These are phyloP conservation scores for Gallinago nigripennis DNA, from an alignment of 2,797 vertebrate species.

Conservation along the genomic window DNA sequence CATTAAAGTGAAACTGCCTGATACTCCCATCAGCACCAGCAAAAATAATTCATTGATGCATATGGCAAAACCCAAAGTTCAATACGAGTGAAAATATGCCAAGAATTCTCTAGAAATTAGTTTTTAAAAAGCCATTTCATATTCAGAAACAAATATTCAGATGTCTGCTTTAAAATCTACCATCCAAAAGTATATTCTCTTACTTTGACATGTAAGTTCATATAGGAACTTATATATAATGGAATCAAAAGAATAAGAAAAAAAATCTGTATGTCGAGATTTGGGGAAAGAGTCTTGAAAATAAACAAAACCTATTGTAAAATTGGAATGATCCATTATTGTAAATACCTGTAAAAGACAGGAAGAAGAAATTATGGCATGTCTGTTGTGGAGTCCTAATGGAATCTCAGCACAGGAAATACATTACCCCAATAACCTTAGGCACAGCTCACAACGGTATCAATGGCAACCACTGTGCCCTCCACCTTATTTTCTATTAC, in stretches of 20 bases:
- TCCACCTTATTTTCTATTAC: conserved; percentile 43
- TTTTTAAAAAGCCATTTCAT: background rate
- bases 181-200: background rate
- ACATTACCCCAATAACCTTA: conserved; percentile 39
- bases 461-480: conserved; percentile 30
- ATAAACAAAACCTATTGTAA: background rate
- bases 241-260: background rate
- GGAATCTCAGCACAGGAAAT: background rate
- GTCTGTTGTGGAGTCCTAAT: conserved; percentile 32
- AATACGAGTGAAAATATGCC: background rate
- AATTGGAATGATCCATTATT: background rate
- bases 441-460: background rate
- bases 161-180: background rate
- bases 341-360: conserved; percentile 11
- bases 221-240: background rate
- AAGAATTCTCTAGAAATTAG: background rate
- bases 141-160: background rate
- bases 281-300: background rate
- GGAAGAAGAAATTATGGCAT: background rate
- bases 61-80: background rate
- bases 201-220: background rate
- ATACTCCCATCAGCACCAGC: background rate
- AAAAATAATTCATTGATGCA: background rate
- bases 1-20: background rate
- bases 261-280: background rate